phyloP scores from a whole-genome alignment of 2,888 invertebrate genomes.

The Apodemia zela region DNA sequence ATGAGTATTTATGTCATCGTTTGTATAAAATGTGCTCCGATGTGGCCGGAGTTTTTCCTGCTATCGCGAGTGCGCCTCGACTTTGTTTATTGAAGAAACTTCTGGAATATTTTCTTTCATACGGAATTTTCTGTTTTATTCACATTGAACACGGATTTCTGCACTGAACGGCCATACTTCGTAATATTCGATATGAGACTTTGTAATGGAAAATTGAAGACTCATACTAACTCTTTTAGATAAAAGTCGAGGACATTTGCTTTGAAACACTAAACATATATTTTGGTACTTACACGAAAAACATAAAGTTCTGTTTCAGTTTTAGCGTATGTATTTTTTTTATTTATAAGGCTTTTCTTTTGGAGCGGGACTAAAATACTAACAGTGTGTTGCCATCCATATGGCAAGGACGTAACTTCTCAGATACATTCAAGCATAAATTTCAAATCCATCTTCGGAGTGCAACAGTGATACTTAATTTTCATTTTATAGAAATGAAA shows the following conservation, averaged over 20 bases:
- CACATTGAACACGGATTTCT: conserved; percentile 20
- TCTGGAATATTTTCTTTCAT: conserved; percentile 37
- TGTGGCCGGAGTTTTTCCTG: conserved; percentile 46
- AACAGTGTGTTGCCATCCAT: no score
- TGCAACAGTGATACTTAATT: no score
- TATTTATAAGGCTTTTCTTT: no score
- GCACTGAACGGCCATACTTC: conserved; percentile 13
- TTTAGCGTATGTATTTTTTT: no score
- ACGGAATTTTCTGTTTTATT: conserved; percentile 30
- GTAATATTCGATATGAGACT: conserved; percentile 14
- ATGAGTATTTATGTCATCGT: conserved; percentile 79
- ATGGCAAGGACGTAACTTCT: no score
- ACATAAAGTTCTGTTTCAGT: not conserved
- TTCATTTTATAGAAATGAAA: no score
- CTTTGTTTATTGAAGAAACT: conserved; percentile 41
- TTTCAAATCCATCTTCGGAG: no score
- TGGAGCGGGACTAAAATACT: no score
- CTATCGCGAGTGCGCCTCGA: conserved; percentile 43
- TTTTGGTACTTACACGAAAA: not conserved
- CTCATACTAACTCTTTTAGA: not conserved
- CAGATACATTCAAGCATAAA: no score
- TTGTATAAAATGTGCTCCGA: conserved; percentile 68
- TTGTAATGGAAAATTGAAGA: conserved; percentile 15
- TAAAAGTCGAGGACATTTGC: not conserved
- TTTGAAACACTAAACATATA: not conserved